Evolutionary conservation across 1,140 invertebrate species (phyloP).

Genomic region (Sitobion miscanthi): DNA sequence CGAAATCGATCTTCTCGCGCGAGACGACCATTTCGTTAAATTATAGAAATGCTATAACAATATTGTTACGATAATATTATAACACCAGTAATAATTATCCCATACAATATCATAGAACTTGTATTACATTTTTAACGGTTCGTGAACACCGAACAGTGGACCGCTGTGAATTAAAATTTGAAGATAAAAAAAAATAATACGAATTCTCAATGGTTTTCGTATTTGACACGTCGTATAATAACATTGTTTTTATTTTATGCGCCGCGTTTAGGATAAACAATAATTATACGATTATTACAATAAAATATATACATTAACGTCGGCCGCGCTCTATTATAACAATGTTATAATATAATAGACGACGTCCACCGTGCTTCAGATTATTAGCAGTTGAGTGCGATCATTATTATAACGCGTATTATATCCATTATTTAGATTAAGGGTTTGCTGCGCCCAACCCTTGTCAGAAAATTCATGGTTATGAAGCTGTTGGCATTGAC

Average conservation of each 20-base stretch:
- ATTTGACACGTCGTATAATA: background rate
- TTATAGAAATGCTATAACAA: too few species aligned
- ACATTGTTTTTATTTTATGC: background rate
- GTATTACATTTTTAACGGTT: background rate
- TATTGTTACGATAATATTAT: too few species aligned
- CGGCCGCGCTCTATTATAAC: background rate
- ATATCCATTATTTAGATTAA: slow-evolving; percentile 9
- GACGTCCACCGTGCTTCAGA: background rate
- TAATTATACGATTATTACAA: background rate
- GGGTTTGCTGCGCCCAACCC: background rate
- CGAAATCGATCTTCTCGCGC: too few species aligned
- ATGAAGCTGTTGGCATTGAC: slow-evolving; percentile 35
- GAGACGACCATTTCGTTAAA: too few species aligned
- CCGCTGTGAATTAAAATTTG: background rate
- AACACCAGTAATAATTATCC: background rate
- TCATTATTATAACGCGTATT: background rate
- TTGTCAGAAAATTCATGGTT: slow-evolving; percentile 7
- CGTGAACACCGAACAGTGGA: too few species aligned
- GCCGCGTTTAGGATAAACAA: background rate
- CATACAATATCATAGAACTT: background rate
- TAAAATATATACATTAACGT: background rate
- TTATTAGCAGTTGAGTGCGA: background rate
- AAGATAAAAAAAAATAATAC: background rate
- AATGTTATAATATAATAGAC: background rate
- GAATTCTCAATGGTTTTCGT: background rate